Base-by-base conservation (phyloP, 92 coral and sea anemone species). In the Zoanthus gigantus region DNA sequence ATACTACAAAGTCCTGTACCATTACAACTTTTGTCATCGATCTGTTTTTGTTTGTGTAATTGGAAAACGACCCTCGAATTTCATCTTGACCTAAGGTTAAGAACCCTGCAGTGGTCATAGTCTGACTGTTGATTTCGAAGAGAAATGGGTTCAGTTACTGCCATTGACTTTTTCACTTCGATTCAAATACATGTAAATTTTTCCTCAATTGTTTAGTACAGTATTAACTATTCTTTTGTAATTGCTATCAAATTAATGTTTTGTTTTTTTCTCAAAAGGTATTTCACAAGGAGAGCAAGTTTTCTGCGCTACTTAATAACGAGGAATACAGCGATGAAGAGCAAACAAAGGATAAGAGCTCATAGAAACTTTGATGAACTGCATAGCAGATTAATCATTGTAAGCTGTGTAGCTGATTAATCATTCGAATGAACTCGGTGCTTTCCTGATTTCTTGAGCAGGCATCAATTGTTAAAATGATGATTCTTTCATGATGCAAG, bases 211-310 rank as follows among this genome's bases (percentile, higher is more conserved):
- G 66, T 67, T 67, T 7, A 23, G n/a, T 61, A 8, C 6, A 28
- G 29, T 29, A 28, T 18, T 69, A 72, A 37, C 18, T 7, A 0
- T 0, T 32, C 65, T 48, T 10, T 48, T 31, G 31, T 76, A 61
- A 76, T 32, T 77, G 37, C 63, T 16, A 10, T 31, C 29, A 5
- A 48, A 45, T 15, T 54, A 23, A 23, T 74, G 29, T 31, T 17
- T 42, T 30, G 5, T 23, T 14, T 72, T 44, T 78, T 77, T 85
- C 10, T 84, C 74, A 12, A 45, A 88, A 96, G 99, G 98, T 95
- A 11, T 96, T 95, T 78, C 98, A 95, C 89, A 89, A 83, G 65
- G 86, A 92, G 83, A 96, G 98, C 90, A 96, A 96, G 87, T 96
- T 92, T 87, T 92, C 98, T 0, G 94, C 94, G 0, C 94, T 96